Conservation (phyloP, 2,797 vertebrate species). For the Serranus cabrilla region DNA sequence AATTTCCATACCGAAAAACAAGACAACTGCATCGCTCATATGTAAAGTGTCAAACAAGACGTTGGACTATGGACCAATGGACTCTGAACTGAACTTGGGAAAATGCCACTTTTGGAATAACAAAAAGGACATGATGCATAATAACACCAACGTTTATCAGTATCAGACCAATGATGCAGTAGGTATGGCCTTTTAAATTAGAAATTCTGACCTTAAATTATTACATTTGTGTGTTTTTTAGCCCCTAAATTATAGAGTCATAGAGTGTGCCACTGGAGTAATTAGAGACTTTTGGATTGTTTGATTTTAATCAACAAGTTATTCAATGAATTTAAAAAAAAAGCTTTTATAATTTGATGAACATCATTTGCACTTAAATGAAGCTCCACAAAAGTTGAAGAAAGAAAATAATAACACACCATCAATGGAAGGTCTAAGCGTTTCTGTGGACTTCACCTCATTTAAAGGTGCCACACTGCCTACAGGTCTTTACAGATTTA, state of each 20-base stretch:
- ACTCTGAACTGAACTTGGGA: not conserved
- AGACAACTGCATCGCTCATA: slow-evolving; percentile 12
- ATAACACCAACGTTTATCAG: not conserved
- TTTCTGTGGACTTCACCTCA: not conserved
- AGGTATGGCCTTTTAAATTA: not conserved
- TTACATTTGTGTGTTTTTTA: not conserved
- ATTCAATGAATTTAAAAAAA: slow-evolving; percentile 13
- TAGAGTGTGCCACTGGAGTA: not conserved
- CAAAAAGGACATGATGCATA: slow-evolving; percentile 7
- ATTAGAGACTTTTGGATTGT: not conserved
- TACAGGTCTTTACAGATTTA: not conserved
- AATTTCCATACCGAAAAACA: slow-evolving; percentile 54
- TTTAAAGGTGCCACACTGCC: not conserved
- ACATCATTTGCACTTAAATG: slow-evolving; percentile 22
- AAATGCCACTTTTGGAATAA: not conserved
- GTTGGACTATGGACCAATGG: slow-evolving; percentile 1
- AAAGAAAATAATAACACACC: not conserved
- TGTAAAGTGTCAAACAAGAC: slow-evolving; percentile 19
- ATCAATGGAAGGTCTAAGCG: not conserved
- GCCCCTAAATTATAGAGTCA: not conserved
- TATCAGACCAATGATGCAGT: not conserved
- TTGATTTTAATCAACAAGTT: slow-evolving; percentile 12
- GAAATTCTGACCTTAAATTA: not conserved
- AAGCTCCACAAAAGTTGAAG: not conserved
- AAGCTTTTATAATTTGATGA: slow-evolving; percentile 15